A percentile compares a stretch with the other conserved stretches of the same genome.
Evolutionary conservation across 2,888 invertebrate species (phyloP).

Genomic region (Brachylomia viminalis): DNA sequence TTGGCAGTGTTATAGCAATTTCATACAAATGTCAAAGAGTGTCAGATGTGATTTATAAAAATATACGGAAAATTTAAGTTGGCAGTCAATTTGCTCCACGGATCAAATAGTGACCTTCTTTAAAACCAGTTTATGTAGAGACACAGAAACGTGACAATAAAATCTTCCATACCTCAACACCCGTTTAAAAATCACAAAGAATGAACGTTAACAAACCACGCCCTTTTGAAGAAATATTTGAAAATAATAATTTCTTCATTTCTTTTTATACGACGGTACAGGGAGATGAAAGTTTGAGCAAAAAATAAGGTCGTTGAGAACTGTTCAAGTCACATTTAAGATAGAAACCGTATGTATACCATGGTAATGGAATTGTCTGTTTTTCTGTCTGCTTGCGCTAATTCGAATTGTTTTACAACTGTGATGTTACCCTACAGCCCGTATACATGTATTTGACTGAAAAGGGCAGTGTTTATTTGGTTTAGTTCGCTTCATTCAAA

Average conservation of each 20-base stretch:
- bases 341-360: constrained; percentile 15
- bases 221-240: constrained; percentile 13
- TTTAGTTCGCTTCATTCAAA: neutral
- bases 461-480: neutral
- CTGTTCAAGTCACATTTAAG: constrained; percentile 41
- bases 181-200: constrained; percentile 9
- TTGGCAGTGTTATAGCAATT: neutral
- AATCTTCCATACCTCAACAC: neutral
- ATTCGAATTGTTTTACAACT: neutral
- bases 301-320: constrained; percentile 38
- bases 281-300: constrained; percentile 24
- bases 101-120: neutral
- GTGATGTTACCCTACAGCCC: neutral
- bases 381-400: constrained; percentile 19
- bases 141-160: neutral
- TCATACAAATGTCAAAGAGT: neutral
- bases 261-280: constrained; percentile 21
- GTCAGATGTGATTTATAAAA: neutral
- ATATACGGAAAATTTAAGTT: neutral
- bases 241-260: constrained; percentile 10
- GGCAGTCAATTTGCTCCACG: neutral
- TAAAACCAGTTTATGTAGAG: too few relatives aligned
- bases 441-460: too few relatives aligned
- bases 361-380: constrained; percentile 20
- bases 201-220: constrained; percentile 7